These are phyloP conservation scores for Dasypus novemcinctus DNA, from an alignment of 2,113 vertebrate genomes.

Conservation along the genomic window DNA sequence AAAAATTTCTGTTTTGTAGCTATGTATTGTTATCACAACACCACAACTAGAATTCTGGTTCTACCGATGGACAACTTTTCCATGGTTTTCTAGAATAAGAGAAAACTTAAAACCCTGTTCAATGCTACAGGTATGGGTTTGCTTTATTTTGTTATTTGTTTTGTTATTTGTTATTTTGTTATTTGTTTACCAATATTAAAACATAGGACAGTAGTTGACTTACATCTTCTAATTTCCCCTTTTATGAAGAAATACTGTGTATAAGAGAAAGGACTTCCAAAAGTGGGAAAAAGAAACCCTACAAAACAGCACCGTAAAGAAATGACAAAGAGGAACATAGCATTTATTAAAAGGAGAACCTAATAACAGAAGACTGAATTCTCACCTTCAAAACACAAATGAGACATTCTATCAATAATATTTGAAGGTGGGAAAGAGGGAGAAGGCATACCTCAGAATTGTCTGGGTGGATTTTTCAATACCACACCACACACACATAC, in stretches of 20 bases:
- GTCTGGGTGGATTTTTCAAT: background rate
- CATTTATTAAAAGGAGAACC: background rate
- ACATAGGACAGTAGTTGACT: background rate
- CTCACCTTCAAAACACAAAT: background rate
- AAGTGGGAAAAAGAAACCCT: background rate
- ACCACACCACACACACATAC: background rate
- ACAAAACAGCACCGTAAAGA: background rate
- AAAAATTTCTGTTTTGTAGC: background rate
- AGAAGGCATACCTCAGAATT: background rate
- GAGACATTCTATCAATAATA: background rate
- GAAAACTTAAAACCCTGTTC: background rate
- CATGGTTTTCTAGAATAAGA: background rate
- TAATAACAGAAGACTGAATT: background rate
- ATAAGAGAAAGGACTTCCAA: background rate
- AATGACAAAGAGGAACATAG: background rate
- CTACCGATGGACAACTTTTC: background rate
- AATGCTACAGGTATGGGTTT: background rate
- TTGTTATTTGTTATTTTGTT: background rate
- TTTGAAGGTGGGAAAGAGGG: too few species aligned
- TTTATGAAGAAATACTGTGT: background rate
- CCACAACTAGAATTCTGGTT: background rate
- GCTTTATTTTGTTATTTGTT: background rate
- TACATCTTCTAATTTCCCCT: background rate
- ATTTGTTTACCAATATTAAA: background rate
- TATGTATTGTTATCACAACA: background rate